Evolutionary conservation across 2,797 vertebrate genomes (phyloP).

Genomic region (Halcyon chelicuti): DNA sequence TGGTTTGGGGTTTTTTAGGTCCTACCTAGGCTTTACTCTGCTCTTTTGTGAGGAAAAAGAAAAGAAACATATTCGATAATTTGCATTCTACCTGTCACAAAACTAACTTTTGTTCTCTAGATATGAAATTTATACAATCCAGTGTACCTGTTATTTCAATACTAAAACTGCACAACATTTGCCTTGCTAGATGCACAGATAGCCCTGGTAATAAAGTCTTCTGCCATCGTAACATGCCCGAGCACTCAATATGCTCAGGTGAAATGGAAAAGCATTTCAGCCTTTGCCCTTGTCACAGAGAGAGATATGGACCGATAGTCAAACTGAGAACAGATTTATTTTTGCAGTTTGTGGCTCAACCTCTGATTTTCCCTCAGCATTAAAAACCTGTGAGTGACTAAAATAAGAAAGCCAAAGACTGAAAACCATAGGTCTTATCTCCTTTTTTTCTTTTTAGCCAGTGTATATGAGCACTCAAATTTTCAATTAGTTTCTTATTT

Average conservation of each 20-base stretch:
- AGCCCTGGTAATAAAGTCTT: neutral
- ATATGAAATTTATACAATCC: accelerated
- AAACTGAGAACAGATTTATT: accelerated
- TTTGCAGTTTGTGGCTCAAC: neutral
- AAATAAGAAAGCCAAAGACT: neutral
- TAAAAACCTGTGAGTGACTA: neutral
- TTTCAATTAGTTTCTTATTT: neutral
- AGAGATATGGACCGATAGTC: neutral
- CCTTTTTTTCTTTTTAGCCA: neutral
- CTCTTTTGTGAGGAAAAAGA: neutral
- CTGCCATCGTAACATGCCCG: accelerated
- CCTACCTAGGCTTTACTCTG: neutral
- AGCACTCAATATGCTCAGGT: neutral
- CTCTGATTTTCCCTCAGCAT: neutral
- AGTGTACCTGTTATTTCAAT: accelerated
- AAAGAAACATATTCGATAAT: neutral
- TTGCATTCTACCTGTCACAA: neutral
- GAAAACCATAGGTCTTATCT: neutral
- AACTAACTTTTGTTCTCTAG: neutral
- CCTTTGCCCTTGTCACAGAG: neutral
- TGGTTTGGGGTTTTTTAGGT: too few species aligned
- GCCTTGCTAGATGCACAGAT: neutral
- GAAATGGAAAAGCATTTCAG: neutral
- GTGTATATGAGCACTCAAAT: neutral
- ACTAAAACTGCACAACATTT: neutral